Evolutionary conservation across 1,140 invertebrate species (phyloP).

Genomic region (Ceratitis capitata): DNA sequence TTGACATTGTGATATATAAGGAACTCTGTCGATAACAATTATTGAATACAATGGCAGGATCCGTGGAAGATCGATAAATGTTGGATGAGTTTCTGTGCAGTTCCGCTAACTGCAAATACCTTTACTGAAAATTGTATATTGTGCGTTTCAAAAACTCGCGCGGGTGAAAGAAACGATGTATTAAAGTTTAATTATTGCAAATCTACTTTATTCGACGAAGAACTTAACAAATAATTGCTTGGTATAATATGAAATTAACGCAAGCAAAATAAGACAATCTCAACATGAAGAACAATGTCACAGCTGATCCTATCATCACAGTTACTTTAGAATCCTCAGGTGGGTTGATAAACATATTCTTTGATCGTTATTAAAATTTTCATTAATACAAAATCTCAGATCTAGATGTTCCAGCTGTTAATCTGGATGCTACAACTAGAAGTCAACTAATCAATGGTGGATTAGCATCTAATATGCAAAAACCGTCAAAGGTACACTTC

Average conservation of each 20-base stretch:
- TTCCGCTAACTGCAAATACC: not conserved
- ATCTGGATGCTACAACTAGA: not conserved
- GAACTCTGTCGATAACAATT: too few relatives aligned
- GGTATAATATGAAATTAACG: not conserved
- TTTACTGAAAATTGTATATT: not conserved
- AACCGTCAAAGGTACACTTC: not conserved
- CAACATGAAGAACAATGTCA: not conserved
- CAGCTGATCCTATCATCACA: not conserved
- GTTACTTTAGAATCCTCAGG: not conserved
- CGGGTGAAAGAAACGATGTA: not conserved
- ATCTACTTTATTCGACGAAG: not conserved
- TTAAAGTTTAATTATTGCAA: not conserved
- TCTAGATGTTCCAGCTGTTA: not conserved
- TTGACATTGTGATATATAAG: too few relatives aligned
- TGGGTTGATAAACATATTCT: not conserved
- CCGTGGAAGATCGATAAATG: not conserved
- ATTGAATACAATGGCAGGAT: not conserved
- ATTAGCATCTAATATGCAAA: not conserved
- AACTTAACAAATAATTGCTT: too few relatives aligned
- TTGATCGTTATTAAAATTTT: not conserved
- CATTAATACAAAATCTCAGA: not conserved
- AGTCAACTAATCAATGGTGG: not conserved
- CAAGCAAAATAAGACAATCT: not conserved
- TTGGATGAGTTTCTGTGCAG: not conserved
- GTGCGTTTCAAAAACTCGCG: not conserved